A percentile compares a stretch with the other conserved stretches of the same genome.
These are phyloP conservation scores for Hyposmocoma kahamanoa DNA, from an alignment of 1,140 invertebrate genomes.

Conservation along the genomic window DNA sequence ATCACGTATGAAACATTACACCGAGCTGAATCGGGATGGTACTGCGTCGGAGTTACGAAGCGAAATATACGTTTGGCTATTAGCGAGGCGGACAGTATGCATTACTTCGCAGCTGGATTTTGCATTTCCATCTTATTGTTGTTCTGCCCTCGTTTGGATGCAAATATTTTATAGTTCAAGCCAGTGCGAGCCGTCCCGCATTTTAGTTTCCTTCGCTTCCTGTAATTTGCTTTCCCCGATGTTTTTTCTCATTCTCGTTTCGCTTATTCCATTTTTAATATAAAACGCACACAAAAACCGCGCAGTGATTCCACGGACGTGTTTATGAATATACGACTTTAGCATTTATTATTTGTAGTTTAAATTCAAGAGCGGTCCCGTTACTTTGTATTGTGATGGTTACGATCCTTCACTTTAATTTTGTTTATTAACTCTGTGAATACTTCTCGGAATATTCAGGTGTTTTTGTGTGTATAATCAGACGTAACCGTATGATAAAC, in stretches of 20 bases:
- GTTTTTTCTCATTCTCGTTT: slow-evolving; percentile 16
- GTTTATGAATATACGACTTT: background rate
- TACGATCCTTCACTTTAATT: too few relatives aligned
- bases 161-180: slow-evolving; percentile 37
- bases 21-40: background rate
- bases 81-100: slow-evolving; percentile 28
- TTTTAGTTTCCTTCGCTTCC: slow-evolving; percentile 36
- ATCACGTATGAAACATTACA: background rate
- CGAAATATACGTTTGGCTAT: slow-evolving; percentile 9
- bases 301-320: background rate
- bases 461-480: too few relatives aligned
- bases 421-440: too few relatives aligned
- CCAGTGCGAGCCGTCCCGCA: slow-evolving; percentile 20
- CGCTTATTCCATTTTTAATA: background rate
- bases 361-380: background rate
- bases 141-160: slow-evolving; percentile 39
- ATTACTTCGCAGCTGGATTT: slow-evolving; percentile 20
- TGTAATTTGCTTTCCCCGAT: slow-evolving; percentile 38
- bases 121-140: slow-evolving; percentile 56
- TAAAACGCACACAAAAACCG: background rate
- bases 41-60: background rate
- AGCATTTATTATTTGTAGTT: background rate
- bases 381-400: background rate
- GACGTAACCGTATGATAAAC: too few relatives aligned
- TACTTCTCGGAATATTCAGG: too few relatives aligned